Conservation (phyloP, 2,888 invertebrate species). For the Platerodrilus igneus region DNA sequence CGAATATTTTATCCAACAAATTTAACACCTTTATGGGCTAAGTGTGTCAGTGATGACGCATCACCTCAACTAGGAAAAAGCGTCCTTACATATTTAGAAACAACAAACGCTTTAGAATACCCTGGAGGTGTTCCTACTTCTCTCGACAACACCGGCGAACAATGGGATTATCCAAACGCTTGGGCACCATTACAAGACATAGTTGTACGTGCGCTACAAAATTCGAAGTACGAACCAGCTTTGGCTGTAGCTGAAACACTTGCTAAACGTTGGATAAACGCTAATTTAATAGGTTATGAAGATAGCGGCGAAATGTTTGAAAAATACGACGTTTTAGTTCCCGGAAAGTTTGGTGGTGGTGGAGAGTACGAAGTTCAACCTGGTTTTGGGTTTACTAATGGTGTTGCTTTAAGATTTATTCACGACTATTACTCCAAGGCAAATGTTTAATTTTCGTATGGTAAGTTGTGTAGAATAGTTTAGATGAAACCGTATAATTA, state of each 20-base stretch:
- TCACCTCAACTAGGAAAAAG: conserved; percentile 47
- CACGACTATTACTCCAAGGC: too few relatives aligned
- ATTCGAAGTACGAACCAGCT: conserved; percentile 54
- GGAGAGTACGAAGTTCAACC: conserved; percentile 59
- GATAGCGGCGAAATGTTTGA: conserved; percentile 65
- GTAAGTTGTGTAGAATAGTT: too few relatives aligned
- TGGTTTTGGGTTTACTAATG: conserved; percentile 44
- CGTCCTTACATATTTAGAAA: conserved; percentile 54
- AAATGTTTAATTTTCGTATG: too few relatives aligned
- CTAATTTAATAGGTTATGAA: conserved; percentile 60
- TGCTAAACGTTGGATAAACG: conserved; percentile 65
- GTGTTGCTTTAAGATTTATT: conserved; percentile 49
- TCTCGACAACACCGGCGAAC: conserved; percentile 60
- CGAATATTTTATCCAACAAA: conserved; percentile 69
- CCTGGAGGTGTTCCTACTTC: conserved; percentile 69
- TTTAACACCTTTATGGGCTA: conserved; percentile 70
- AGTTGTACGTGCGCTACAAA: conserved; percentile 62
- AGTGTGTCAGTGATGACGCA: conserved; percentile 28
- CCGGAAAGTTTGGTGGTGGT: conserved; percentile 67
- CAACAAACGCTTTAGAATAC: conserved; percentile 49
- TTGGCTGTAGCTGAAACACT: conserved; percentile 57
- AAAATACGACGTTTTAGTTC: conserved; percentile 61
- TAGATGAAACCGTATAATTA: too few relatives aligned
- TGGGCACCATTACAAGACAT: conserved; percentile 82
- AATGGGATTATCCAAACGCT: conserved; percentile 81